Conservation (phyloP, 2,113 vertebrate species). For the Gallinago jamesoni region DNA sequence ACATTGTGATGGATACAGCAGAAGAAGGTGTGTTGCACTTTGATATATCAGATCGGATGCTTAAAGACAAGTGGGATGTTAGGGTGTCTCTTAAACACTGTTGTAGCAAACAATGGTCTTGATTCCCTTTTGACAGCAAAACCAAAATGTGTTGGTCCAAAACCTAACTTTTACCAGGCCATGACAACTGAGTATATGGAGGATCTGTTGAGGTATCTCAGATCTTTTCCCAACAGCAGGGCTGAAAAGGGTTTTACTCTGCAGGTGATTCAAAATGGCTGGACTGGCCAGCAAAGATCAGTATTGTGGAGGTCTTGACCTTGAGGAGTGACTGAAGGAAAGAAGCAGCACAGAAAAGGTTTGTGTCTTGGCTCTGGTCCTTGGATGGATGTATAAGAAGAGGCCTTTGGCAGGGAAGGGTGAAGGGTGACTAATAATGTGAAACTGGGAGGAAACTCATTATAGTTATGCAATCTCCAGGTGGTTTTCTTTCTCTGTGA, state of each 20-base stretch:
- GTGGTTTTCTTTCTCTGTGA: constrained; percentile 55
- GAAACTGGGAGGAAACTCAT: constrained; percentile 48
- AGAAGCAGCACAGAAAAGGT: neutral
- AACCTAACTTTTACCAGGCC: neutral
- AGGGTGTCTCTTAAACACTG: neutral
- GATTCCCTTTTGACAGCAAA: neutral
- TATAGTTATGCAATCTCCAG: constrained; percentile 42
- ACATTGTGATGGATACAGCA: fast-evolving
- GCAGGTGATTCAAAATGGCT: neutral
- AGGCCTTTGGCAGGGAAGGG: constrained; percentile 36
- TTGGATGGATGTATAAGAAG: neutral
- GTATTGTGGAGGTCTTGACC: neutral
- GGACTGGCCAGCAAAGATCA: neutral
- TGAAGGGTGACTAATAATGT: constrained; percentile 58
- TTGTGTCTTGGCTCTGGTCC: neutral
- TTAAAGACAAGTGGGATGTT: neutral
- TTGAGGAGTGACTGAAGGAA: neutral
- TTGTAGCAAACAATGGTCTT: neutral
- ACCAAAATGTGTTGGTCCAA: neutral
- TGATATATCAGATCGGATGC: neutral
- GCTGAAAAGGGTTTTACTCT: neutral
- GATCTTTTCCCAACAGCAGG: neutral
- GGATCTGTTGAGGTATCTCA: neutral
- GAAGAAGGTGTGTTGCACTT: neutral
- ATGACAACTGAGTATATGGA: neutral